These are phyloP conservation scores for Meda fulgida DNA, from an alignment of 2,797 vertebrate species.

Conservation along the genomic window DNA sequence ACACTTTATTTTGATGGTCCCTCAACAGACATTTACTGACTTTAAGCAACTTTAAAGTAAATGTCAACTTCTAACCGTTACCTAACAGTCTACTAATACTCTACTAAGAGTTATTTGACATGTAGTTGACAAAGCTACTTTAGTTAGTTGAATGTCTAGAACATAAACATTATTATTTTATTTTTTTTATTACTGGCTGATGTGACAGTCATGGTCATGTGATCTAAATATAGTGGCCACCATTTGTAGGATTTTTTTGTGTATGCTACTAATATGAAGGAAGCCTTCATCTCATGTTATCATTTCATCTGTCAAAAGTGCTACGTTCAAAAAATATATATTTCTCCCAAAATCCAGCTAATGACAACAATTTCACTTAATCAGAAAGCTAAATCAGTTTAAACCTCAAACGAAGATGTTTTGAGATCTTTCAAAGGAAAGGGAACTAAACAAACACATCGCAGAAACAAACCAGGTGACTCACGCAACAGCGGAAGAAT, in stretches of 20 bases:
- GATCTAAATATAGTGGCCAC: neutral
- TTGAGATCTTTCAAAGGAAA: neutral
- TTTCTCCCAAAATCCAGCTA: neutral
- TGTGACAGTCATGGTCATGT: neutral
- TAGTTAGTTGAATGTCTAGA: neutral
- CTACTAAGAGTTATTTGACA: neutral
- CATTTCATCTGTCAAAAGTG: neutral
- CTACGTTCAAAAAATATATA: neutral
- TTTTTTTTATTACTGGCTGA: neutral
- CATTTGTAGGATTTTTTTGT: neutral
- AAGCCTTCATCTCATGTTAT: neutral
- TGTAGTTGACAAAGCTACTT: neutral
- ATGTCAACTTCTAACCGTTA: neutral
- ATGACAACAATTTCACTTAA: neutral
- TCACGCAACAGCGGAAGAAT: neutral
- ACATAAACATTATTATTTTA: neutral
- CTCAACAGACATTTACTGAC: neutral
- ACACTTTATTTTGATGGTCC: neutral
- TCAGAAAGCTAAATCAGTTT: neutral
- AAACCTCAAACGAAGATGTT: neutral
- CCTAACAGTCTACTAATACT: neutral
- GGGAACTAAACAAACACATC: neutral
- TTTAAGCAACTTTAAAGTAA: neutral
- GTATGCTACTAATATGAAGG: neutral
- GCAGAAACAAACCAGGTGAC: neutral